Evolutionary conservation across 2,888 invertebrate genomes (phyloP), one percentile per base, ranked within the genome.

Genomic region (Drosophila atroscutellata): DNA sequence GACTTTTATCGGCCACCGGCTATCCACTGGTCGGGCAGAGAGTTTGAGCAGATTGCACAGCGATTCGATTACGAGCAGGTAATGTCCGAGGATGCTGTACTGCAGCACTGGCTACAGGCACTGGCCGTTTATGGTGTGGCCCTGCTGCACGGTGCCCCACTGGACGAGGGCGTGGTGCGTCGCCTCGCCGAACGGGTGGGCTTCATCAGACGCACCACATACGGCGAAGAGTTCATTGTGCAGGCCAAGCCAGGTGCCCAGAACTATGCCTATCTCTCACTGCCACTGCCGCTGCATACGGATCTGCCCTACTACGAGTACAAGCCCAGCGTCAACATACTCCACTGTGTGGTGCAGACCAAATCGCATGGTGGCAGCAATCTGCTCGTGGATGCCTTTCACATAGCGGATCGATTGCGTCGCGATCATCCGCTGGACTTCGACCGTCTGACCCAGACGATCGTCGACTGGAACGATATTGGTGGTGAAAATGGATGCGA

Each of bases 241-340:
- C 94, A 94, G 86, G 94, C 95, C 47, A 96, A 96, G 67, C 93
- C 94, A 5, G 95, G 95, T 47, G 96, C 97, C 1, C 95, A 95
- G 80, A 97, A 97, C 89, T 95, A 96, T 52, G 96, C 97, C 0
- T 97, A 97, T 86, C 93, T 96, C 37, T 95, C 95, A 1, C 94
- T 94, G 70, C 94, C 94, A 51, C 93, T 97, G 56, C 96, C 96
- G 70, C 93, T 96, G 86, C 97, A 97, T 87, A 95, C 95, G 0
- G 97, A 97, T 91, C 93, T 96, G 64, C 96, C 97, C 0, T 97
- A 97, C 89, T 96, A 96, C 86, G 95, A 95, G 78, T 96, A 96
- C 89, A 95, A 95, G 73, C 96, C 97, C 0, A 96, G 96, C 79
- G 95, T 94, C 0, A 96, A 96, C 91, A 92, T 96, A 81, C 93